phyloP scores from a whole-genome alignment of 2,888 invertebrate species.

The Chironomus riparius region DNA sequence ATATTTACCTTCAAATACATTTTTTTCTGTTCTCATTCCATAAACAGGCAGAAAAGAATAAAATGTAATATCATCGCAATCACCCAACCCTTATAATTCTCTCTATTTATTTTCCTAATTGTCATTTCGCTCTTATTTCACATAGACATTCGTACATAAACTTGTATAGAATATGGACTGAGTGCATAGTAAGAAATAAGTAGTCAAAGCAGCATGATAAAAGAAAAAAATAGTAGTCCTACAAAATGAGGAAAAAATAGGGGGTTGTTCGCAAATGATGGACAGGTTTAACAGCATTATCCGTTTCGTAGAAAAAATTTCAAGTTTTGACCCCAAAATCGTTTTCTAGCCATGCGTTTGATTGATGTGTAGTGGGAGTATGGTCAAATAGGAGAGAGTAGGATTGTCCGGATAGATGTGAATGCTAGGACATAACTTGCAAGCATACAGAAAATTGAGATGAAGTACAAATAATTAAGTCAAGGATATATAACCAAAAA shows the following conservation, averaged over 20 bases:
- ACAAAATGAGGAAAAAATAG: background rate
- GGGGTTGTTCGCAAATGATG: no score
- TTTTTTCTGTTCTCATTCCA: background rate
- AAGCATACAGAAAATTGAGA: no score
- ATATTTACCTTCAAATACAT: slow-evolving; percentile 14
- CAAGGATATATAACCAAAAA: no score
- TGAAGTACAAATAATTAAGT: no score
- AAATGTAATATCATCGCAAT: background rate
- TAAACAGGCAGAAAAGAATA: background rate
- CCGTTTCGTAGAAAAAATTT: no score
- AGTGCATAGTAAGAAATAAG: background rate
- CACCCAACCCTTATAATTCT: slow-evolving; percentile 17
- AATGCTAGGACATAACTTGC: no score
- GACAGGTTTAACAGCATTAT: no score
- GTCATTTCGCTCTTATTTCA: background rate
- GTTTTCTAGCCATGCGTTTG: no score
- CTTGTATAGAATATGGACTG: background rate
- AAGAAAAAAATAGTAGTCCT: background rate
- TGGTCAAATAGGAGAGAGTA: no score
- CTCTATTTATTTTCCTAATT: slow-evolving; percentile 21
- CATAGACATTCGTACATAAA: background rate
- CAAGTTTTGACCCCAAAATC: no score
- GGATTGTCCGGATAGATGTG: no score
- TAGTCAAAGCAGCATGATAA: background rate
- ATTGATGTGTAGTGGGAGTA: no score